Conservation (phyloP, 2,797 vertebrate species). For the Toxotes lorentzi region DNA sequence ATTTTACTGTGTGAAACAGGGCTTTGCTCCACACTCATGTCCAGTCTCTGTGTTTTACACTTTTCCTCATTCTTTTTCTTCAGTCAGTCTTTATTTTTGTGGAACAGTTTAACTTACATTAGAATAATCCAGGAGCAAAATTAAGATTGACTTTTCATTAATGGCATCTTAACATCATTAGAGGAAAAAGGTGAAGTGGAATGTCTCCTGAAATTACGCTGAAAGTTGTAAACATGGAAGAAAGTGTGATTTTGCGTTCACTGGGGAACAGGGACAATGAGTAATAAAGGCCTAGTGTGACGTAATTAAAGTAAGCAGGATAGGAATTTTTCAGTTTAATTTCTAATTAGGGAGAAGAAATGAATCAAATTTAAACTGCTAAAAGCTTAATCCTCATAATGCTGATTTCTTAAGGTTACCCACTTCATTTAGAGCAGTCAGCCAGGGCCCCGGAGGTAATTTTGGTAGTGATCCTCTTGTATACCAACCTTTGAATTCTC, state of each 20-base stretch:
- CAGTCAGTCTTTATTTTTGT: no score
- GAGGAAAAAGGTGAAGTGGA: no score
- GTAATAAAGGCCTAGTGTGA: not conserved
- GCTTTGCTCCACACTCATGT: not conserved
- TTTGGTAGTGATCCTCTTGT: not conserved
- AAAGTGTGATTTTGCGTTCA: not conserved
- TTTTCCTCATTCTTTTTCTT: not conserved
- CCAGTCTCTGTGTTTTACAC: not conserved
- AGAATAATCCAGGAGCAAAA: no score
- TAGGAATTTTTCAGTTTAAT: not conserved
- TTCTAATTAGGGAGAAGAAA: not conserved
- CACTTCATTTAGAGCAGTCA: conserved; percentile 1
- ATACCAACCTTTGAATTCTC: not conserved
- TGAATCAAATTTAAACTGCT: not conserved
- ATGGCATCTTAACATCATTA: no score
- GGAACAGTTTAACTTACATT: no score
- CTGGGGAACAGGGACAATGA: not conserved
- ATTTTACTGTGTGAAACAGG: not conserved
- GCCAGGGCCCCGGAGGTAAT: not conserved
- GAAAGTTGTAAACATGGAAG: not conserved
- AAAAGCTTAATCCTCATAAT: not conserved
- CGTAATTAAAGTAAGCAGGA: not conserved
- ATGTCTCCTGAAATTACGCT: no score
- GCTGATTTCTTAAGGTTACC: not conserved
- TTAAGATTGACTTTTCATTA: no score